Evolutionary conservation across 2,888 invertebrate genomes (phyloP).

Genomic region (Busseola fusca): DNA sequence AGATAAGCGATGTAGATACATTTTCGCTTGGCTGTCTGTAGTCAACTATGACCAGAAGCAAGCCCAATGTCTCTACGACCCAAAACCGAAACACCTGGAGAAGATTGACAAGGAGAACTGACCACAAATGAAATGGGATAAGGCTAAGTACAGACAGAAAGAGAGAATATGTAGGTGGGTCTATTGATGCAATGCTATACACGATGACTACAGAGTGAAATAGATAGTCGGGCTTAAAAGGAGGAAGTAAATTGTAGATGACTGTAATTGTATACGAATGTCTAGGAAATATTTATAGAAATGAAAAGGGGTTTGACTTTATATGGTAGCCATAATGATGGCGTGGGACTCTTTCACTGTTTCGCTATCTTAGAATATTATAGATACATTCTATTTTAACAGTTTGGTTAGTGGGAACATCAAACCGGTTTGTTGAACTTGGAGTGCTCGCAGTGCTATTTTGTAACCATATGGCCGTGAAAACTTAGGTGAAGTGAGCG

Average conservation of each 20-base stretch:
- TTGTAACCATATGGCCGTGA: too few relatives aligned
- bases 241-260: conserved; percentile 45
- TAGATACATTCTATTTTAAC: background rate
- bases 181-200: background rate
- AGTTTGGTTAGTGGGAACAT: background rate
- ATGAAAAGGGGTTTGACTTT: conserved; percentile 19
- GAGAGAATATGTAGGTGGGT: background rate
- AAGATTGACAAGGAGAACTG: background rate
- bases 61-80: background rate
- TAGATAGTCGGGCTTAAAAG: conserved; percentile 35
- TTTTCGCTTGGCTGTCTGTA: background rate
- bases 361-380: background rate
- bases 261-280: conserved; percentile 33
- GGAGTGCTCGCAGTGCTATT: too few relatives aligned
- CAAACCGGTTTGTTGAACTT: background rate
- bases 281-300: conserved; percentile 32
- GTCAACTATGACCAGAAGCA: background rate
- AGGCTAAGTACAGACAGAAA: background rate
- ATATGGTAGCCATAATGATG: conserved; percentile 19
- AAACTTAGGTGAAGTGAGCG: too few relatives aligned
- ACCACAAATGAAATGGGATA: background rate
- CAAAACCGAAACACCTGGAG: background rate
- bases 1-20: too few relatives aligned
- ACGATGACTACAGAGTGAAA: conserved; percentile 20
- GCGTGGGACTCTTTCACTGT: background rate